These are phyloP conservation scores for Irena cyanogastra DNA, from an alignment of 2,113 vertebrate species.

Conservation along the genomic window DNA sequence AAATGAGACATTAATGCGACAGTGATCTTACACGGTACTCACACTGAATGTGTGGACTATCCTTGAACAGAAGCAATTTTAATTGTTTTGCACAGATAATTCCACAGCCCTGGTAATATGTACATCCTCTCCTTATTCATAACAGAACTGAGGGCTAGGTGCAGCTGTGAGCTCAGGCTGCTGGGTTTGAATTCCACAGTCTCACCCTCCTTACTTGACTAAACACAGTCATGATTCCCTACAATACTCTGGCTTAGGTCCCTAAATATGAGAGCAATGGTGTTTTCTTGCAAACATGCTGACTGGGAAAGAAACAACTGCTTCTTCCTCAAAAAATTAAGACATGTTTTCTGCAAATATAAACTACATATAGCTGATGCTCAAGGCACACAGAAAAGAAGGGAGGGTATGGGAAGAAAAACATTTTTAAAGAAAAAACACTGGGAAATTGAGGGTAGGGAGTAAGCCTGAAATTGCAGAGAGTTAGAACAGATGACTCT, in stretches of 20 bases:
- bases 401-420: neutral
- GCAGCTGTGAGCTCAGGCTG: neutral
- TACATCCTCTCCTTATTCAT: neutral
- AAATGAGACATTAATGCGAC: neutral
- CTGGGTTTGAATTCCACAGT: neutral
- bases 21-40: neutral
- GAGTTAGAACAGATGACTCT: neutral
- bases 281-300: neutral
- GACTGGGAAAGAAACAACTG: neutral
- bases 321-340: neutral
- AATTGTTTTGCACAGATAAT: neutral
- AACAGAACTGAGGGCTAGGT: neutral
- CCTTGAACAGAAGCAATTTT: neutral
- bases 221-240: neutral
- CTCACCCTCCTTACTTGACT: neutral
- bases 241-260: neutral
- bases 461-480: neutral
- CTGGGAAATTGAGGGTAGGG: neutral
- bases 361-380: neutral
- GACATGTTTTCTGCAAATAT: neutral
- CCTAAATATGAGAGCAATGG: neutral
- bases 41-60: neutral
- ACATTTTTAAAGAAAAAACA: neutral
- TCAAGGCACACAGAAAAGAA: neutral
- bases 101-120: rapidly evolving